phyloP scores from a whole-genome alignment of 1,140 invertebrate species.

The Tetragnatha versicolor region DNA sequence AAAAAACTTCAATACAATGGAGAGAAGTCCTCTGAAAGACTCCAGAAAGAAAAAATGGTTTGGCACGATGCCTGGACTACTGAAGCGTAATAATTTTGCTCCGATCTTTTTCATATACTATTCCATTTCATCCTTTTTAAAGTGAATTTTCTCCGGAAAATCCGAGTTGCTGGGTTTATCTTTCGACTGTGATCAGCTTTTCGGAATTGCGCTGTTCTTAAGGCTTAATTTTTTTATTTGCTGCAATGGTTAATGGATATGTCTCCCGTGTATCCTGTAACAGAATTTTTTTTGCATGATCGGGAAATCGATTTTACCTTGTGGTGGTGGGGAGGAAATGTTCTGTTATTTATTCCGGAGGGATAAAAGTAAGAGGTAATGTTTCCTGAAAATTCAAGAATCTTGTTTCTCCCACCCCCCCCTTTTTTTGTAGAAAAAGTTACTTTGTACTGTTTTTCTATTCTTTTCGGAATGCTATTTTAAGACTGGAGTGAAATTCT shows the following conservation, averaged over 20 bases:
- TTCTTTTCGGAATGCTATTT: too few relatives aligned
- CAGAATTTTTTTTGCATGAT: not conserved
- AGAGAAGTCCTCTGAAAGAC: slow-evolving; percentile 12
- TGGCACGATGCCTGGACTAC: slow-evolving; percentile 10
- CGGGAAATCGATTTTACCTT: not conserved
- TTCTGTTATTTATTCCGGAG: not conserved
- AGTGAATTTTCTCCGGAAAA: slow-evolving; percentile 3
- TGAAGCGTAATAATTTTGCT: slow-evolving; percentile 22
- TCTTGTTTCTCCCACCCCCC: too few relatives aligned
- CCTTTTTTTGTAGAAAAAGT: too few relatives aligned
- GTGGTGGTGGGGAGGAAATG: not conserved
- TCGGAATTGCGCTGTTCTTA: not conserved
- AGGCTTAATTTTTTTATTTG: slow-evolving; percentile 1
- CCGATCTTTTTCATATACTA: not conserved
- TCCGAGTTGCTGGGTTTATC: not conserved
- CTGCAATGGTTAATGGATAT: not conserved
- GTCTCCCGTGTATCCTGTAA: not conserved
- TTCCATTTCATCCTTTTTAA: not conserved
- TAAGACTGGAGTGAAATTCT: too few relatives aligned
- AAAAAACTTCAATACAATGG: slow-evolving; percentile 2
- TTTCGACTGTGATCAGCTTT: not conserved
- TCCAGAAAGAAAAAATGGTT: not conserved
- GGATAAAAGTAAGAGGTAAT: too few relatives aligned
- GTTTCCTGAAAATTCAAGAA: too few relatives aligned
- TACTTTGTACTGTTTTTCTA: too few relatives aligned